Conservation (phyloP, 2,888 invertebrate species). For the Cantharis nigra region DNA sequence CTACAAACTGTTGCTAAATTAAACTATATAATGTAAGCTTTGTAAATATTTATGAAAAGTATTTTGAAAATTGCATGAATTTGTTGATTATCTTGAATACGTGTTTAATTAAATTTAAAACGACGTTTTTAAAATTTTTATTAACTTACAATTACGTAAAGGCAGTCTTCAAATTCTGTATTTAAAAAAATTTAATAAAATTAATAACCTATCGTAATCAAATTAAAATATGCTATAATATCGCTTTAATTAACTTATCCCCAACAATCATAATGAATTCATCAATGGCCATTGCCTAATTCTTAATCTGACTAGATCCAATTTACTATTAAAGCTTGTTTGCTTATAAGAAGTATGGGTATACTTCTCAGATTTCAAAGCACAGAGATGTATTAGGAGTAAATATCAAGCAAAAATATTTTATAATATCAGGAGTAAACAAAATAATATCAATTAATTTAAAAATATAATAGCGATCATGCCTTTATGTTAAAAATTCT, state of each 20-base stretch:
- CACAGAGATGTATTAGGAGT: slow-evolving; percentile 3
- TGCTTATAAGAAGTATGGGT: slow-evolving; percentile 1
- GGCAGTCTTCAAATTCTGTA: neutral
- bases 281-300: slow-evolving; percentile 49
- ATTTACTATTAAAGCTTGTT: slow-evolving; percentile 6
- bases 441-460: neutral
- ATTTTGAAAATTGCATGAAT: slow-evolving; percentile 22
- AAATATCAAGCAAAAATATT: neutral
- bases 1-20: slow-evolving; percentile 11
- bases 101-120: slow-evolving; percentile 21
- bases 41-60: slow-evolving; percentile 16
- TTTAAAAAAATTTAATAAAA: neutral
- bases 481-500: neutral
- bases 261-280: slow-evolving; percentile 49
- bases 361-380: slow-evolving; percentile 17
- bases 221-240: slow-evolving; percentile 48
- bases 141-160: neutral
- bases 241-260: slow-evolving; percentile 49
- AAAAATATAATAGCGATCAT: neutral
- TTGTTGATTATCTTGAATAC: slow-evolving; percentile 14
- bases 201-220: slow-evolving; percentile 43
- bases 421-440: neutral
- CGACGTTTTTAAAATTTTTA: slow-evolving; percentile 35
- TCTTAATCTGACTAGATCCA: slow-evolving; percentile 34
- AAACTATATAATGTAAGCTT: slow-evolving; percentile 12